Conservation (phyloP, 2,797 vertebrate species). For the Cryptoblepharus egeriae region DNA sequence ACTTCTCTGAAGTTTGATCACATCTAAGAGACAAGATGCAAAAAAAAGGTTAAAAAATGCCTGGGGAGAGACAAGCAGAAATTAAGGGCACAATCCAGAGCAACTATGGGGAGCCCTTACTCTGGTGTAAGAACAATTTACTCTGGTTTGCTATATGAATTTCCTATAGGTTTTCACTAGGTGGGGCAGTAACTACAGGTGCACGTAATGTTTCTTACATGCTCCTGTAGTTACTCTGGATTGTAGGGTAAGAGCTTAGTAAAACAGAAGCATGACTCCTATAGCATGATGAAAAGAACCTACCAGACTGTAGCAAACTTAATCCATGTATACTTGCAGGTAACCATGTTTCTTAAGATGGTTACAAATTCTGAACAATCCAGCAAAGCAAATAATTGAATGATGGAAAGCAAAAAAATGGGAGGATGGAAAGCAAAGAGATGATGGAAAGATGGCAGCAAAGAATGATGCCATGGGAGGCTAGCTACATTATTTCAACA, state of each 20-base stretch:
- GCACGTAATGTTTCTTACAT: too few species aligned
- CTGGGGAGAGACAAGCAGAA: not conserved
- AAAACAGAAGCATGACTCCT: not conserved
- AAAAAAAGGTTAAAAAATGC: not conserved
- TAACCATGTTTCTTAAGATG: not conserved
- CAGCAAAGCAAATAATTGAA: accelerated
- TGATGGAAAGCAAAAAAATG: not conserved
- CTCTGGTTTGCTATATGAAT: too few species aligned
- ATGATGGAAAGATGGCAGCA: too few species aligned
- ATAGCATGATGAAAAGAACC: not conserved
- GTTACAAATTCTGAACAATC: not conserved
- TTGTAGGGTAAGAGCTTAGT: not conserved
- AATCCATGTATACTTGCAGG: not conserved
- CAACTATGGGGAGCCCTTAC: too few species aligned
- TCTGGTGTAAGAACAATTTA: too few species aligned
- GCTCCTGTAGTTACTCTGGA: too few species aligned
- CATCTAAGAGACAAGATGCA: not conserved
- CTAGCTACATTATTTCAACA: not conserved
- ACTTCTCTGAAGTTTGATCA: not conserved
- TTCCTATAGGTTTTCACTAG: too few species aligned
- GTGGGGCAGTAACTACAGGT: too few species aligned
- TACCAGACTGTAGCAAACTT: too few species aligned
- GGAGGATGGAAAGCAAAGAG: not conserved
- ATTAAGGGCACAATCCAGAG: too few species aligned
- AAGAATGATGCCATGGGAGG: not conserved